Base-by-base conservation (phyloP, 2,797 vertebrate genomes). In the Schizopygopsis pylzovi region DNA sequence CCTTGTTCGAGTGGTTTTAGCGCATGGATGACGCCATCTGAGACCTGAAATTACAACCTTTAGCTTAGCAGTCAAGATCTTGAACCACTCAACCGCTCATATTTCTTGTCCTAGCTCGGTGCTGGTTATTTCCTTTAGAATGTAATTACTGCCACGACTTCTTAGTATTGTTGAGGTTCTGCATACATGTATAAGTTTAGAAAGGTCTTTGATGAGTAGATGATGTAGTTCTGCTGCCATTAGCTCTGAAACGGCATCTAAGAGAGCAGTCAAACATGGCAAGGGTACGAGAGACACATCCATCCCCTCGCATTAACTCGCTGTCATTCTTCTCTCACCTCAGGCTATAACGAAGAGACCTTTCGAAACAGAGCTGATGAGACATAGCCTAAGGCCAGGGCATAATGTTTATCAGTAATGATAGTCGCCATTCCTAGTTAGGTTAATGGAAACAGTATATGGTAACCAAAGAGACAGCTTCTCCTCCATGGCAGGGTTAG, bases 271-370 rank as follows among this genome's bases (percentile, higher is more conserved):
- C 83, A 82, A 83, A 87, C 59, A 78, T 75, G 81, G 72, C 82
- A 89, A 92, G 90, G 90, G 85, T 86, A 91, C 59, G 59, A 92
- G 90, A 90, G 76, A 88, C 90, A 61, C 81, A 89, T 85, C 88
- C 86, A 90, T 93, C 91, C 59, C 33, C 56, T 87, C 87, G 80
- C 89, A 92, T 94, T 85, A 92, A 91, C 93, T 91, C 89, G 84
- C 75, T 86, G 90, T 90, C 87, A 87, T 87, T 89, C 84, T 87
- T 84, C 83, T 89, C 79, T 85, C 85, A 88, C 85, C 39, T 56
- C 28, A 37, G 90, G 88, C 86, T 52, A 78, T 71, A n/a, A 59
- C 79, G 28, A 82, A 68, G 33, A 79, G 73, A 87, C 83, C 80
- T 80, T 70, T 84, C 76, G 79, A 4, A 76, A 87, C 78, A 80